Evolutionary conservation across 2,113 vertebrate species (phyloP).

Genomic region (Chamaetylas fuelleborni): DNA sequence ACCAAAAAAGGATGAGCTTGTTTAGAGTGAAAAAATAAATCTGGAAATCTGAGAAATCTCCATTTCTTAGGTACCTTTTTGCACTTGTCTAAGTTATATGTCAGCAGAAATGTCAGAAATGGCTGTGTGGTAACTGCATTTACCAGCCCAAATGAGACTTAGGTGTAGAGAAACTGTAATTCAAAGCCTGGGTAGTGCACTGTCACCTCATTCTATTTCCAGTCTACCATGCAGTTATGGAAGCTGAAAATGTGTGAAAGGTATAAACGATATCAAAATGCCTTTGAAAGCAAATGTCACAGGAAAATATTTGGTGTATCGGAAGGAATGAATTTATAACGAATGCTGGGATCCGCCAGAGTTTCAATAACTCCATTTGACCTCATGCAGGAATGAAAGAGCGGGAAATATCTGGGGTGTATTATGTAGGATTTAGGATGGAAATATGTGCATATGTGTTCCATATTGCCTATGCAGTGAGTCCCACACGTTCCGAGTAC

Average conservation of each 20-base stretch:
- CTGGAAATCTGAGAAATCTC: neutral
- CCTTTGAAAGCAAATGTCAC: neutral
- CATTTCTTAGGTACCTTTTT: neutral
- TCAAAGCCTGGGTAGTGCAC: neutral
- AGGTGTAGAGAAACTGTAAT: neutral
- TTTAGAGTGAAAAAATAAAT: neutral
- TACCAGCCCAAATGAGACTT: neutral
- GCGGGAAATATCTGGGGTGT: neutral
- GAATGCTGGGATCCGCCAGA: neutral
- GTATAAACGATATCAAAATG: neutral
- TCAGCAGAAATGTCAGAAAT: neutral
- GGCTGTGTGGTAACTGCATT: neutral
- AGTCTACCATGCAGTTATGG: neutral
- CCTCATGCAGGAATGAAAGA: neutral
- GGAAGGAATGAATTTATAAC: neutral
- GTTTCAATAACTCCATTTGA: neutral
- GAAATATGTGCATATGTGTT: slow-evolving; percentile 23
- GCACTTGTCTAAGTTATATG: neutral
- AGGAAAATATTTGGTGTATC: neutral
- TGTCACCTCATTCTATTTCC: neutral
- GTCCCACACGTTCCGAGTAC: neutral
- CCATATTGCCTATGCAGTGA: neutral
- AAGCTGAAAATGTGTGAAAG: neutral
- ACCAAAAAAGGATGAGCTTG: neutral
- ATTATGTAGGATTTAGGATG: slow-evolving; percentile 16